Conservation (phyloP, 2,113 vertebrate genomes). For the Eurypyga helias region DNA sequence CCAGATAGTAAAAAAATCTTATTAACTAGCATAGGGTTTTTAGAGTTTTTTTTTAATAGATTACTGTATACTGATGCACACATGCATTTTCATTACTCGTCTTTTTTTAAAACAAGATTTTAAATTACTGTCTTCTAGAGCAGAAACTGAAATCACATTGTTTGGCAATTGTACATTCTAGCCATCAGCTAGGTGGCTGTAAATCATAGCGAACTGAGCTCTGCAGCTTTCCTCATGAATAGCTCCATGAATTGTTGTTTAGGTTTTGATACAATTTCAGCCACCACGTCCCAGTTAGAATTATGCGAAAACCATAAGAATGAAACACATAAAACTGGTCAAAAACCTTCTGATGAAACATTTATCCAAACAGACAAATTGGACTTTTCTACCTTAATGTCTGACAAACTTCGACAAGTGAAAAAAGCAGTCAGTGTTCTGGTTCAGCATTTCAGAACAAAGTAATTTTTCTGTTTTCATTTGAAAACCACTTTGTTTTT, state of each 20-base stretch:
- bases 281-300: background rate
- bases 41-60: background rate
- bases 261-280: background rate
- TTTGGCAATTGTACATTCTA: background rate
- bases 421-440: background rate
- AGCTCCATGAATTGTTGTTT: background rate
- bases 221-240: background rate
- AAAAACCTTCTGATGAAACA: background rate
- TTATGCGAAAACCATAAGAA: background rate
- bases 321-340: background rate
- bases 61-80: background rate
- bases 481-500: background rate
- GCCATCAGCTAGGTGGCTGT: background rate
- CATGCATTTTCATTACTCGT: background rate
- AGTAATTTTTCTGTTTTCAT: background rate
- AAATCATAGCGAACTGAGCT: background rate
- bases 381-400: background rate
- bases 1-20: background rate
- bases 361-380: background rate
- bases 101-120: background rate
- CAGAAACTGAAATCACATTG: background rate
- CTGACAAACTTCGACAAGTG: background rate
- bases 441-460: background rate
- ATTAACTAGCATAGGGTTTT: background rate
- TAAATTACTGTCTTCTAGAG: background rate